Evolutionary conservation across 2,888 invertebrate species (phyloP), one percentile per base, ranked within the genome.

Genomic region (Trichacis sp.): DNA sequence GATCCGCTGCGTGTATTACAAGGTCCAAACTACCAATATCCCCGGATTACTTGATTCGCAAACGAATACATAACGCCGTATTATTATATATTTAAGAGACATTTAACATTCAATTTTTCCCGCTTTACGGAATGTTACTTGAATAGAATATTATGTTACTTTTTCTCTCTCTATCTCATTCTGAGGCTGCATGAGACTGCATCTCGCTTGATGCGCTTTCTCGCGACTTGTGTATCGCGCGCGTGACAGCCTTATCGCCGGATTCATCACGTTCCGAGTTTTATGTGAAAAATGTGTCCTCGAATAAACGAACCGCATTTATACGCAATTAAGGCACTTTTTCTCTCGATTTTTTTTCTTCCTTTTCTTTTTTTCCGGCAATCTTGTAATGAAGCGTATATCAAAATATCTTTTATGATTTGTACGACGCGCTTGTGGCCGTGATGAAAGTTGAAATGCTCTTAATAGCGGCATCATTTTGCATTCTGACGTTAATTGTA

Each of bases 301-400:
- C 45, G 46, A 56, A 63, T 63, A 63, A 58, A 53, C 17, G 19
- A 47, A 55, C 64, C 57, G 45, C 57, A 57, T 46, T 62, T 58
- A 50, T 30, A 47, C 42, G 53, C 58, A 58, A 64, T 64, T 64
- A 64, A 50, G 49, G 20, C 42, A 51, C 58, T 42, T 46, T n/a
- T n/a, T n/a, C n/a, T n/a, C n/a, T 59, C 47, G 33, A 54, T 64
- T 50, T 55, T 24, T 24, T 24, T 24, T 24, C 8, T 8, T 24
- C 24, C 24, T 5, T 24, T 24, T 24, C 24, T 24, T 24, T 24
- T 24, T 24, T n/a, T n/a, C n/a, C 24, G 24, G 24, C 24, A 50
- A 54, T 50, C 42, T 42, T 11, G 42, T 14, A 42, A 42, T 42
- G 42, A 17, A 17, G 42, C 42, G 17, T 17, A 17, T 15, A 15